Conservation (phyloP, 2,888 invertebrate species). For the Patella ulyssiponensis region DNA sequence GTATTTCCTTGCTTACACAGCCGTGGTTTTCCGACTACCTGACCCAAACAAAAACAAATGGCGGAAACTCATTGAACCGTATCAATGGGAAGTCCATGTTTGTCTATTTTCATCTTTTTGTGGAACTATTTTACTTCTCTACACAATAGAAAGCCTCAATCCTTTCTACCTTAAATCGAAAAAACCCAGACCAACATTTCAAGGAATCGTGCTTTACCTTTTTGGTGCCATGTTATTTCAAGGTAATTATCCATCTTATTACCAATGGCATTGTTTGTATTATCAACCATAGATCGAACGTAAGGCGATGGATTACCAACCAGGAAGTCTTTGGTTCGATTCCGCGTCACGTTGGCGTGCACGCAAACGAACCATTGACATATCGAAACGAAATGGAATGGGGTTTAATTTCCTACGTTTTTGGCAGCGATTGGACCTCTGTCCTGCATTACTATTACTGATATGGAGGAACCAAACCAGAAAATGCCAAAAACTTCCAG, state of each 20-base stretch:
- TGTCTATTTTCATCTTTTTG: conserved; percentile 43
- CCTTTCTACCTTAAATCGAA: conserved; percentile 38
- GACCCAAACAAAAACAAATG: conserved; percentile 47
- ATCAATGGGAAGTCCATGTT: conserved; percentile 49
- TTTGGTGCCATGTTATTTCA: conserved; percentile 93
- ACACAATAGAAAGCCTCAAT: conserved; percentile 50
- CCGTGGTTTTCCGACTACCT: conserved; percentile 49
- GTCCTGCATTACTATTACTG: too few relatives aligned
- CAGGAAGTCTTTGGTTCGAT: too few relatives aligned
- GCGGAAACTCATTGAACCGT: conserved; percentile 52
- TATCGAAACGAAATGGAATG: too few relatives aligned
- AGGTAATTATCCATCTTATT: conserved; percentile 75
- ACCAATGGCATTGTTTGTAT: too few relatives aligned
- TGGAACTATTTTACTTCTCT: conserved; percentile 42
- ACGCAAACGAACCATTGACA: too few relatives aligned
- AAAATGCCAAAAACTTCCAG: too few relatives aligned
- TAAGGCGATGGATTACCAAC: too few relatives aligned
- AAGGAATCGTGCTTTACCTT: conserved; percentile 76
- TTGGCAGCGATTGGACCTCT: too few relatives aligned
- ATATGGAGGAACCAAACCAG: too few relatives aligned
- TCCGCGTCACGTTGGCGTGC: too few relatives aligned
- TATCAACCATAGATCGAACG: too few relatives aligned
- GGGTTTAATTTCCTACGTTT: too few relatives aligned
- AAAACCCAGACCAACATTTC: conserved; percentile 1
- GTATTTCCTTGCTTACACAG: conserved; percentile 69